Base-by-base conservation (phyloP, 2,888 invertebrate species). In the Drosophila barbarae region DNA sequence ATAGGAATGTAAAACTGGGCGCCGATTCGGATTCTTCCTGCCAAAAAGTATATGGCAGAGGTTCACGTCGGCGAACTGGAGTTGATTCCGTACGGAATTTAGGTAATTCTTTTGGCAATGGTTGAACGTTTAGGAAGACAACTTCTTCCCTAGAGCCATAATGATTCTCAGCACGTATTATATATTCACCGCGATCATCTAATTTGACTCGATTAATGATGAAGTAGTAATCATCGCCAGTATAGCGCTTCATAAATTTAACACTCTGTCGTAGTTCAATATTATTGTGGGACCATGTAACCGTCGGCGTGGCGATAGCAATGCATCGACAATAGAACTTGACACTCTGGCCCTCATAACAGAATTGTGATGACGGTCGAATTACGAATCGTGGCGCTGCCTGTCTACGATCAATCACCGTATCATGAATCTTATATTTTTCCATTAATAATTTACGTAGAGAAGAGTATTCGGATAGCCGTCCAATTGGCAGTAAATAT, bases 241-340 rank as follows among this genome's bases (percentile, higher is more conserved):
- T 93, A 88, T 99, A 99, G 86, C 98, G 94, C 91, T 99, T 99
- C 99, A 99, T 99, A 90, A 96, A 98, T 90, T 99, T 99, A 74
- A 98, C 98, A 77, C 98, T 98, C 90, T 99, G 99, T 57, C 96
- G 92, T 56, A 99, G 91, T 88, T 98, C 98, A 86, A 93, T 93
- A 90, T 96, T 96, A 90, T 97, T 98, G 86, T 95, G 95, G 74
- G 94, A 95, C 99, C 99, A 99, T 23, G 97, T 95, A 70, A 99
- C 93, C 0, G 97, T 97, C 36, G 99, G 97, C 23, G 98, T 93
- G 28, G 99, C 98, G 76, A 95, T 93, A 0, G 97, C 97, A 87
- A 99, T 96, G 78, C 99, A 95, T 83, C 98, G 94, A 89, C 99
- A 99, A 89, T 96, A 97, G 92, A 99, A 96, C 89, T 97, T 98